A percentile compares a stretch with the other conserved stretches of the same genome.
Conservation (phyloP, 2,113 vertebrate genomes). For the Oenanthe oenanthe region DNA sequence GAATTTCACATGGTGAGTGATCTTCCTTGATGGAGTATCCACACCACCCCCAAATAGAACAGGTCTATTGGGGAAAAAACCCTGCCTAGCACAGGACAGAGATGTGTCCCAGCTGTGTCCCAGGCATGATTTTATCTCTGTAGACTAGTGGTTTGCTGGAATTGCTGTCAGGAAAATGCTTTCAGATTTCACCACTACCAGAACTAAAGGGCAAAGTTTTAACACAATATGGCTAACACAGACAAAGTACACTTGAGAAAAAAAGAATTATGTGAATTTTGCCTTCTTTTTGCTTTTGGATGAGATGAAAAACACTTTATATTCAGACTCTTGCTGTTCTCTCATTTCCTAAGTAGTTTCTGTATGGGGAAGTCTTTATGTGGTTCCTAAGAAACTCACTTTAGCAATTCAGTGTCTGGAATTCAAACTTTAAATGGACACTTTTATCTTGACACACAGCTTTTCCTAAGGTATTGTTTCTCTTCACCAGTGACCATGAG, state of each 20-base stretch:
- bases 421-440: not conserved
- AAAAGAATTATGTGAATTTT: not conserved
- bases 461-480: slow-evolving; percentile 22
- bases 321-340: not conserved
- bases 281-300: not conserved
- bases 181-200: not conserved
- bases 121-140: not conserved
- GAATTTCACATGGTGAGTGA: not conserved
- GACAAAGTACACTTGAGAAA: not conserved
- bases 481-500: not conserved
- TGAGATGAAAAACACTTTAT: not conserved
- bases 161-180: not conserved
- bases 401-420: not conserved
- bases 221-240: not conserved
- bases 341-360: not conserved
- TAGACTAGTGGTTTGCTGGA: not conserved
- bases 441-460: slow-evolving; percentile 42
- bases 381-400: not conserved
- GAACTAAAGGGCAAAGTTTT: not conserved
- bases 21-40: not conserved
- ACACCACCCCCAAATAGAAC: fast-evolving
- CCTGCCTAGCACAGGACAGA: not conserved
- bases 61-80: not conserved
- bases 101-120: not conserved
- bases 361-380: not conserved